Evolutionary conservation across 2,113 vertebrate genomes (phyloP).

Genomic region (Sardina pilchardus): DNA sequence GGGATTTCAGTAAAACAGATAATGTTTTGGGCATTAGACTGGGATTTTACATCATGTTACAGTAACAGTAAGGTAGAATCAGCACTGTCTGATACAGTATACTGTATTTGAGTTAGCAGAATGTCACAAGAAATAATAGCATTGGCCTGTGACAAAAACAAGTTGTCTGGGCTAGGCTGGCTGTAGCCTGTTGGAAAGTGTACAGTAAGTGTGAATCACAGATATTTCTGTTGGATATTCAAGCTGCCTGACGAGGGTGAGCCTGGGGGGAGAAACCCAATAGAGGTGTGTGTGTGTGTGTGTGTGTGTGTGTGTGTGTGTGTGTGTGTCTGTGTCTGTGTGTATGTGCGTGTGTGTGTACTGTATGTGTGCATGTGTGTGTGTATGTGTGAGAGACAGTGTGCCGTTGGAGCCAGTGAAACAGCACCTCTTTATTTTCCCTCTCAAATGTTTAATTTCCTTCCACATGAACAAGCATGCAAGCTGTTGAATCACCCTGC

Average conservation of each 20-base stretch:
- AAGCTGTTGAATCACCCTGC: slow-evolving; percentile 25
- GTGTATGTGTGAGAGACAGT: neutral
- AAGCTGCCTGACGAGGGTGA: neutral
- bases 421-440: slow-evolving; percentile 15
- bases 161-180: neutral
- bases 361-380: neutral
- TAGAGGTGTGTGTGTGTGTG: neutral
- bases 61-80: neutral
- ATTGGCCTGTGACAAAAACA: neutral
- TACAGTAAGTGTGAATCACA: neutral
- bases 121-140: neutral
- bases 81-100: neutral
- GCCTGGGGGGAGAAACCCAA: neutral
- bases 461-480: slow-evolving; percentile 27
- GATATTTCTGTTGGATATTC: neutral
- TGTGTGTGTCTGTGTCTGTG: neutral
- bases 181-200: neutral
- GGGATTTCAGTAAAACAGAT: neutral
- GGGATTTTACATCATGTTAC: neutral
- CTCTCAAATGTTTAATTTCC: slow-evolving; percentile 28
- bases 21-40: neutral
- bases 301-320: neutral
- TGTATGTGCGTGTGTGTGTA: neutral
- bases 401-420: neutral
- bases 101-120: neutral